phyloP scores from a whole-genome alignment of 2,888 invertebrate genomes.

The Boloria selene region DNA sequence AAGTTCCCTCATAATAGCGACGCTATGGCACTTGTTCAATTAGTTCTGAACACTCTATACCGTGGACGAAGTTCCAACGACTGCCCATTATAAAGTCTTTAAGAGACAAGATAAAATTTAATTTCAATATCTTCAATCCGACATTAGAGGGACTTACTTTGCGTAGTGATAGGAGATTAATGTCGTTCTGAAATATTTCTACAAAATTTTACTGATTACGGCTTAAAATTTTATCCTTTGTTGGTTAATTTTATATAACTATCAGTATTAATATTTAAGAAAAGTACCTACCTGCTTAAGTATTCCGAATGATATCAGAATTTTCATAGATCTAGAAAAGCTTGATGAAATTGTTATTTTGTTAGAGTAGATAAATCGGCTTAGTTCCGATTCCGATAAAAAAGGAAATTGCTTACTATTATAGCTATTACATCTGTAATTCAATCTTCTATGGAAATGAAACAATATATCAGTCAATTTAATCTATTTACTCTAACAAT shows the following conservation, averaged over 20 bases:
- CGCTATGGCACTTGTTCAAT: constrained; percentile 55
- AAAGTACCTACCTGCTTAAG: too few relatives aligned
- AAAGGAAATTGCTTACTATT: too few relatives aligned
- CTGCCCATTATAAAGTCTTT: constrained; percentile 61
- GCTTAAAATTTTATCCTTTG: constrained; percentile 1
- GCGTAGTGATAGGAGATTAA: constrained; percentile 30
- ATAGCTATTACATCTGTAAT: too few relatives aligned
- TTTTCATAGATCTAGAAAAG: too few relatives aligned
- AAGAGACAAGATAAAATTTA: constrained; percentile 59
- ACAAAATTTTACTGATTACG: not conserved
- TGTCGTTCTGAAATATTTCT: constrained; percentile 20
- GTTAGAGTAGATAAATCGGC: too few relatives aligned
- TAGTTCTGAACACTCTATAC: constrained; percentile 46
- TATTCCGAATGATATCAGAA: too few relatives aligned
- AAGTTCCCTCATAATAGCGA: constrained; percentile 37
- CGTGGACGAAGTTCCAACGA: constrained; percentile 31
- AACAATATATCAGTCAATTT: not conserved
- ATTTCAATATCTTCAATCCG: constrained; percentile 54
- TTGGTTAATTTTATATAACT: not conserved
- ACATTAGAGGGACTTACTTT: constrained; percentile 29
- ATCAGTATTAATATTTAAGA: too few relatives aligned
- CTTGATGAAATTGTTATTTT: too few relatives aligned
- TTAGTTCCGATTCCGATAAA: too few relatives aligned
- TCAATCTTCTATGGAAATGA: too few relatives aligned
- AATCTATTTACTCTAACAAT: too few relatives aligned